Conservation (phyloP, 2,113 vertebrate species). For the Taurulus bubalis region DNA sequence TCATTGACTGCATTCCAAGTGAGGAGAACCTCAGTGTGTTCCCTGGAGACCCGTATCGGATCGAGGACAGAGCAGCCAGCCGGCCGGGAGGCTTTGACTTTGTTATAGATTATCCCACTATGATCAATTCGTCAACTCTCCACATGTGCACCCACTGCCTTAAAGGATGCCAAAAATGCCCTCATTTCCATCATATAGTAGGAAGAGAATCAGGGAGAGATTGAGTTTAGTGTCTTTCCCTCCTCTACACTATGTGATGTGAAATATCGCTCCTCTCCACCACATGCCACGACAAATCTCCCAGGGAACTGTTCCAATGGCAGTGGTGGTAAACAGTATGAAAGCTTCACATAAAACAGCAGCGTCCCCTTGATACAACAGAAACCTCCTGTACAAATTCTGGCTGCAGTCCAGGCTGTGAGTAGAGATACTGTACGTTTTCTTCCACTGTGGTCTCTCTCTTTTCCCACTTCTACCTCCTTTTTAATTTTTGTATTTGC, state of each 20-base stretch:
- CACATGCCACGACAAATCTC: conserved; percentile 74
- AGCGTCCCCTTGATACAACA: conserved; percentile 57
- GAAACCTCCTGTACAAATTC: conserved; percentile 65
- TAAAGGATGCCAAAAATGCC: conserved; percentile 43
- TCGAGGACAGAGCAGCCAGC: conserved; percentile 48
- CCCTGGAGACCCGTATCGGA: conserved; percentile 40
- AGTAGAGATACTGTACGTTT: conserved; percentile 47
- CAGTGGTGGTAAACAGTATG: conserved; percentile 74
- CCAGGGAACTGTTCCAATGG: conserved; percentile 65
- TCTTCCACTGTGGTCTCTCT: conserved; percentile 36
- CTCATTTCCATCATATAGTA: conserved; percentile 50
- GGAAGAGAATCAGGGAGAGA: conserved; percentile 18
- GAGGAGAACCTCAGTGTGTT: conserved; percentile 21
- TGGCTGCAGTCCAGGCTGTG: conserved; percentile 60
- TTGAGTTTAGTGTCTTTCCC: conserved; percentile 25
- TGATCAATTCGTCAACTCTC: conserved; percentile 59
- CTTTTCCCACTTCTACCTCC: not conserved
- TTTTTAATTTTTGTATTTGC: conserved; percentile 25
- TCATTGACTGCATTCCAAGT: conserved; percentile 10
- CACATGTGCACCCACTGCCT: conserved; percentile 10
- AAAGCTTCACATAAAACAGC: conserved; percentile 75
- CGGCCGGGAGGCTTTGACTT: conserved; percentile 40
- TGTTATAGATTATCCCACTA: conserved; percentile 59
- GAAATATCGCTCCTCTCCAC: conserved; percentile 65
- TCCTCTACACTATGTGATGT: conserved; percentile 25